phyloP scores from a whole-genome alignment of 2,797 vertebrate genomes.

The Antrozous pallidus region DNA sequence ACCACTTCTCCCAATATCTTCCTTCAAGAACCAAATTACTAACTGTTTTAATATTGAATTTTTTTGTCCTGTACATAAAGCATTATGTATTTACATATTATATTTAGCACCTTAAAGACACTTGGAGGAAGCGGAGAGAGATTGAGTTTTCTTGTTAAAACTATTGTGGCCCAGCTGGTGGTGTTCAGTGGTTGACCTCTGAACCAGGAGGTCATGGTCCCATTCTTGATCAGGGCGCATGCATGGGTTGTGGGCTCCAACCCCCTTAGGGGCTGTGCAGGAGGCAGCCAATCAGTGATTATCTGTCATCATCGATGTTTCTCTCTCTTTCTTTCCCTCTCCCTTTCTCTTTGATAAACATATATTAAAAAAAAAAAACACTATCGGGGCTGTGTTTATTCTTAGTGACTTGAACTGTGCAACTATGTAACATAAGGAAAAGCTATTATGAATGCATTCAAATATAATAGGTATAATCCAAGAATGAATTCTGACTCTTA shows the following conservation, averaged over 20 bases:
- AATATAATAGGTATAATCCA: not conserved
- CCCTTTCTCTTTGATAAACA: no score
- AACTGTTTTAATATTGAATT: slow-evolving; percentile 82
- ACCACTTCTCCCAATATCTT: slow-evolving; percentile 78
- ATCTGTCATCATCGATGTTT: no score
- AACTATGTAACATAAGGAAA: not conserved
- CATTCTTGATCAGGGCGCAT: no score
- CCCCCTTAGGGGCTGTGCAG: no score
- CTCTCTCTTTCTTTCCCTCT: no score
- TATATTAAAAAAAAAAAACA: no score
- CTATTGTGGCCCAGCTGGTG: no score
- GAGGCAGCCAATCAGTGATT: no score
- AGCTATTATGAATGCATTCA: not conserved
- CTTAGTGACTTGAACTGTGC: not conserved
- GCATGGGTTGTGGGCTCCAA: no score
- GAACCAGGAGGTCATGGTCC: no score
- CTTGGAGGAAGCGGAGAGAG: slow-evolving; percentile 51
- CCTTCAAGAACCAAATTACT: slow-evolving; percentile 80
- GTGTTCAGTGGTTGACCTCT: no score
- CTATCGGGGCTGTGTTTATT: slow-evolving; percentile 51
- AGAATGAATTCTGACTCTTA: slow-evolving; percentile 56
- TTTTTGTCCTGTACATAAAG: slow-evolving; percentile 82
- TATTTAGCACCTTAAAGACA: slow-evolving; percentile 75
- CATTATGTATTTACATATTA: slow-evolving; percentile 79
- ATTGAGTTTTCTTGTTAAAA: slow-evolving; percentile 35